phyloP scores from a whole-genome alignment of 2,113 vertebrate species.

The Hyperopisus bebe region DNA sequence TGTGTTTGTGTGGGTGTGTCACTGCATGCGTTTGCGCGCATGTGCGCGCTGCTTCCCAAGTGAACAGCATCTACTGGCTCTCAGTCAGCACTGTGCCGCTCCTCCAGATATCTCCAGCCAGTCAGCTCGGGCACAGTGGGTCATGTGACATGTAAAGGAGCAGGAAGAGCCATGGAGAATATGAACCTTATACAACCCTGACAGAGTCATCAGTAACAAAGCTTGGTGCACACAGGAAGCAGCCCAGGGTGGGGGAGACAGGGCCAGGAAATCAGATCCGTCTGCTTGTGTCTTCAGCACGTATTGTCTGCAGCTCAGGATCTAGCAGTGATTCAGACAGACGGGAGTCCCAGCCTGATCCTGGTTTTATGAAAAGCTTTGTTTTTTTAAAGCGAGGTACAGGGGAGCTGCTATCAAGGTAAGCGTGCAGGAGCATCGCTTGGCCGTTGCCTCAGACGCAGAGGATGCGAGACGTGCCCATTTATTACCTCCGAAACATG shows the following conservation, averaged over 20 bases:
- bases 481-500: background rate
- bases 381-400: slow-evolving; percentile 9
- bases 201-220: slow-evolving; percentile 32
- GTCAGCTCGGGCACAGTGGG: slow-evolving; percentile 28
- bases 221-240: background rate
- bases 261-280: background rate
- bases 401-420: background rate
- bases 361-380: slow-evolving; percentile 4
- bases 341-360: background rate
- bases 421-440: slow-evolving; percentile 14
- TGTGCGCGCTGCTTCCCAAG: background rate
- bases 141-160: slow-evolving; percentile 55
- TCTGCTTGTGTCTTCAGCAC: background rate
- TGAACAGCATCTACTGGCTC: background rate
- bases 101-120: slow-evolving; percentile 43
- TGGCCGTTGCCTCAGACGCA: slow-evolving; percentile 8
- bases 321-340: background rate
- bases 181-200: slow-evolving; percentile 48
- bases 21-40: background rate
- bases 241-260: slow-evolving; percentile 24
- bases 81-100: slow-evolving; percentile 25
- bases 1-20: slow-evolving; percentile 14
- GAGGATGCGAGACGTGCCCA: background rate
- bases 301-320: background rate
- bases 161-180: slow-evolving; percentile 56